A percentile compares a stretch with the other conserved stretches of the same genome.
Conservation (phyloP, 2,888 invertebrate genomes). For the Lissocephala sabroskyi region DNA sequence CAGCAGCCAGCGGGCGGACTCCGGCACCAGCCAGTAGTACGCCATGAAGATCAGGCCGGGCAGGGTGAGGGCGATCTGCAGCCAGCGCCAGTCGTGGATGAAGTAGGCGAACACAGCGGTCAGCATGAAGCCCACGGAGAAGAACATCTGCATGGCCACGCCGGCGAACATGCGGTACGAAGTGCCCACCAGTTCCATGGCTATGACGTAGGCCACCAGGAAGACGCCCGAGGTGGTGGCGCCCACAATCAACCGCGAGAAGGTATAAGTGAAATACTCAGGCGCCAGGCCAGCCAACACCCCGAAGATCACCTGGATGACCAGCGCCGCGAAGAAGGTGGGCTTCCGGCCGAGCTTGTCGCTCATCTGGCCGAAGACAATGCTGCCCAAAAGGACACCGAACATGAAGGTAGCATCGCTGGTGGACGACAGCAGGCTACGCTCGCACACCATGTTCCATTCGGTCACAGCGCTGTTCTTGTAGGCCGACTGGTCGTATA, state of each 20-base stretch:
- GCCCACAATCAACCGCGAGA: constrained; percentile 80
- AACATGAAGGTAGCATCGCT: constrained; percentile 79
- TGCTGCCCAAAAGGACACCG: constrained; percentile 82
- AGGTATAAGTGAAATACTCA: constrained; percentile 79
- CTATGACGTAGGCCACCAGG: constrained; percentile 84
- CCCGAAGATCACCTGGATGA: constrained; percentile 79
- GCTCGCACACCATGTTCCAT: constrained; percentile 81
- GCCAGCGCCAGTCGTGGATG: constrained; percentile 79
- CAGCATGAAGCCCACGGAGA: constrained; percentile 81
- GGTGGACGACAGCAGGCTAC: constrained; percentile 77
- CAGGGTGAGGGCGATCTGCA: constrained; percentile 80
- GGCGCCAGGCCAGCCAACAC: constrained; percentile 79
- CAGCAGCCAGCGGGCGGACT: constrained; percentile 82
- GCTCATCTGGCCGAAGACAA: constrained; percentile 81
- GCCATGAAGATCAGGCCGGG: constrained; percentile 80
- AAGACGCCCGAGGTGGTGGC: constrained; percentile 85
- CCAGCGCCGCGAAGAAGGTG: constrained; percentile 81
- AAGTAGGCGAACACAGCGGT: constrained; percentile 80
- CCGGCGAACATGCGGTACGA: constrained; percentile 80
- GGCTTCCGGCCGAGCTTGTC: constrained; percentile 82
- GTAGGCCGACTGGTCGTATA: constrained; percentile 77
- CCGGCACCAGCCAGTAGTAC: constrained; percentile 84
- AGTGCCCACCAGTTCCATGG: constrained; percentile 83
- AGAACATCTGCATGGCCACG: constrained; percentile 82
- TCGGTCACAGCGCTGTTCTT: constrained; percentile 79